Evolutionary conservation across 2,797 vertebrate genomes (phyloP).

Genomic region (Oophaga sylvatica): DNA sequence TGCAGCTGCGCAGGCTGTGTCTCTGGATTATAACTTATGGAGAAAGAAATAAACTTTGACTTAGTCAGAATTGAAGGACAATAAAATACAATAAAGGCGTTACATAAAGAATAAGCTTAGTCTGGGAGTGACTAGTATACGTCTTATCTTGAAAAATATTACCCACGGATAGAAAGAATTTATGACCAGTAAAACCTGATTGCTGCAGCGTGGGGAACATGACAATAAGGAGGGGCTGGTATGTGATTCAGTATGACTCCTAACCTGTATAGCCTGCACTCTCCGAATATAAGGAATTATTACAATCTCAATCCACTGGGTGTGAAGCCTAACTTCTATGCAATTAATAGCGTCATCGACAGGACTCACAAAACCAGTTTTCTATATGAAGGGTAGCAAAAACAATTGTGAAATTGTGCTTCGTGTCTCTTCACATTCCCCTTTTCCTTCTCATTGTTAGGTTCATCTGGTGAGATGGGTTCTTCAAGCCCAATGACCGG

Average conservation of each 20-base stretch:
- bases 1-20: not conserved
- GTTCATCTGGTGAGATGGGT: too few relatives aligned
- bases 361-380: constrained; percentile 16
- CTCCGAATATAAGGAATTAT: not conserved
- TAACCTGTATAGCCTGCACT: constrained; percentile 20
- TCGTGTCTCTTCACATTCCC: not conserved
- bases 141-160: constrained; percentile 14
- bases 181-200: constrained; percentile 54
- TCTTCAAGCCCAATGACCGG: too few relatives aligned
- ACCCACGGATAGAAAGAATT: constrained; percentile 11
- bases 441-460: not conserved
- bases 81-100: not conserved
- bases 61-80: not conserved
- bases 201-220: constrained; percentile 11
- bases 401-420: not conserved
- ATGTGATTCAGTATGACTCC: constrained; percentile 44
- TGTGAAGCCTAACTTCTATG: constrained; percentile 17
- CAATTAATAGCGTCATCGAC: not conserved
- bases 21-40: not conserved
- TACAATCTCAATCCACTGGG: constrained; percentile 16
- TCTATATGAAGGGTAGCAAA: not conserved
- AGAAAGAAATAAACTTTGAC: not conserved
- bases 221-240: constrained; percentile 19
- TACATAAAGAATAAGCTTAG: not conserved
- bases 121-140: not conserved